Evolutionary conservation across 2,113 vertebrate genomes (phyloP).

Genomic region (Cryptotis parvus): DNA sequence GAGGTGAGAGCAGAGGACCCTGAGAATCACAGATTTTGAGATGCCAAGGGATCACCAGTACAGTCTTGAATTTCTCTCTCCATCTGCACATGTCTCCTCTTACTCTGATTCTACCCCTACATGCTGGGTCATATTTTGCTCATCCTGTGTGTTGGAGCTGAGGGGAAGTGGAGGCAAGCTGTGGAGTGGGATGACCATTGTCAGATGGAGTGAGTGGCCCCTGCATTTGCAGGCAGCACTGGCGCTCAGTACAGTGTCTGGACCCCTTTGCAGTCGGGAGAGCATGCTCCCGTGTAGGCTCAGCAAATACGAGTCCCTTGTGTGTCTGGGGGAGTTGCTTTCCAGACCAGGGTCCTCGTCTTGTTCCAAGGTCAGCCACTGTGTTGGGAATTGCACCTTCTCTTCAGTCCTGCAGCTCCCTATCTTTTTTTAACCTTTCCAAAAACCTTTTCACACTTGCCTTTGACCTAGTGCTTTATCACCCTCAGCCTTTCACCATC

Average conservation of each 20-base stretch:
- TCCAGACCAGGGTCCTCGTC: neutral
- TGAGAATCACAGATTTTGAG: neutral
- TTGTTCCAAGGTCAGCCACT: neutral
- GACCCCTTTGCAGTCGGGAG: too few relatives aligned
- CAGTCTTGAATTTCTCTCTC: neutral
- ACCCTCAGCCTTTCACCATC: neutral
- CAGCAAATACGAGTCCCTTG: neutral
- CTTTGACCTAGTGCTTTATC: neutral
- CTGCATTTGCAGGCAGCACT: neutral
- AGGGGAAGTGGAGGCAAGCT: neutral
- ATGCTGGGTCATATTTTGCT: neutral
- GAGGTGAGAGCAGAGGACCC: neutral
- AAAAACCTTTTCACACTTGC: neutral
- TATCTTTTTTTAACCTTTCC: neutral
- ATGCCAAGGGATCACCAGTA: neutral
- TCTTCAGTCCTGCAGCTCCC: neutral
- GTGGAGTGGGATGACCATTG: too few relatives aligned
- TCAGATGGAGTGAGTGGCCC: neutral
- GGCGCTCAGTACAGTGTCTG: neutral
- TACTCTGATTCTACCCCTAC: conserved; percentile 1
- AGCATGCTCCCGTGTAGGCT: neutral
- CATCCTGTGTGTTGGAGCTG: neutral
- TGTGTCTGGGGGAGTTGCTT: neutral
- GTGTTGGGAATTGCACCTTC: neutral
- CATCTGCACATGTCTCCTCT: neutral